Evolutionary conservation across 2,113 vertebrate species (phyloP), one percentile per base, ranked within the genome.

Genomic region (Phocoena sinus): DNA sequence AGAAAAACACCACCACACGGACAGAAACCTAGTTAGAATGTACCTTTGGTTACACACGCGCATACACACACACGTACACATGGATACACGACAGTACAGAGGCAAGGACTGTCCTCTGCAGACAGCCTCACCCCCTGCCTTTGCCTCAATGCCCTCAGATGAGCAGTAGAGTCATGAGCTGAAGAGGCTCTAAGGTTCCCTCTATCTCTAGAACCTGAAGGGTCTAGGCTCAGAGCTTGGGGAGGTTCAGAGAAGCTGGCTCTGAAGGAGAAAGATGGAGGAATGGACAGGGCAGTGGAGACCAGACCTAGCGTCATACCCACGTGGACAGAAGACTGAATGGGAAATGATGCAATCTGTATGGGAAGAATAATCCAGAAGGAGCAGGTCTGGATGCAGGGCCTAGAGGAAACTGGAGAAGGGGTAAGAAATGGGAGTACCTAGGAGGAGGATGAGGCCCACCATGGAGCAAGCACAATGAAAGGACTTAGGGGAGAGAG

Each of bases 11-110:
- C 5, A 86, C 26, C 26, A 62, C n/a, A 62, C 28, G 20, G 33
- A 18, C 56, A 74, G 76, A 93, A 92, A 94, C 58, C 63, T 63
- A 80, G 15, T 85, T 85, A 81, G 92, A 85, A 74, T 36, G 3
- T 14, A 71, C 5, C 14, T 76, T 38, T 58, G 17, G 28, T 53
- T 44, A 71, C 6, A 85, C 28, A 10, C 3, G 0, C 6, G 3
- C n/a, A 11, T 47, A 8, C n/a, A 25, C 25, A 21, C 31, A 21
- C 31, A 12, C 1, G 53, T 53, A 58, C 18, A 20, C 20, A 92
- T 0, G 13, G 6, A 38, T 5, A 15, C 2, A 8, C 36, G 8
- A 47, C 18, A 31, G 53, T 9, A 2, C 4, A 38, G 36, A 82
- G 15, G 18, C 41, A 83, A 63, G 31, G 47, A 38, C 65, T 28